Percentiles rank a stretch among this genome's conserved stretches.
These are phyloP conservation scores for Fratercula arctica DNA, from an alignment of 2,797 vertebrate species.

Conservation along the genomic window DNA sequence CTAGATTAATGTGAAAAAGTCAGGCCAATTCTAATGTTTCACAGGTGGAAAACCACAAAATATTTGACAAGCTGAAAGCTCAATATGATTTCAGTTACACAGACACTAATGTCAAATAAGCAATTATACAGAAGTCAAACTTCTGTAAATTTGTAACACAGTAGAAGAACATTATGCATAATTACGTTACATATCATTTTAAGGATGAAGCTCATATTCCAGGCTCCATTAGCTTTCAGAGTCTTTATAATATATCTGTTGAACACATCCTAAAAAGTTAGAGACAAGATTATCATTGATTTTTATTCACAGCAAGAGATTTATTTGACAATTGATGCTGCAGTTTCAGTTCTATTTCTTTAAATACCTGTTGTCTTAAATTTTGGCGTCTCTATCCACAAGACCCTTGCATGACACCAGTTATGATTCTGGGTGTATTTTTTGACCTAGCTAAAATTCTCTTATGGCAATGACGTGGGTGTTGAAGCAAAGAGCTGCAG, in stretches of 20 bases:
- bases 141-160: conserved; percentile 57
- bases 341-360: conserved; percentile 5
- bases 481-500: not conserved
- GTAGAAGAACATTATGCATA: conserved; percentile 60
- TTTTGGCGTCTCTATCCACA: not conserved
- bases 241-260: conserved; percentile 54
- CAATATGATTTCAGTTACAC: conserved; percentile 10
- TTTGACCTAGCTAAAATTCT: not conserved
- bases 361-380: not conserved
- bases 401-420: not conserved
- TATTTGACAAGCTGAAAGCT: conserved; percentile 20
- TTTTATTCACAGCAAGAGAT: conserved; percentile 60
- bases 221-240: conserved; percentile 71
- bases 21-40: not conserved
- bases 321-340: conserved; percentile 11
- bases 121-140: conserved; percentile 63
- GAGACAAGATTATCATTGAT: conserved; percentile 62
- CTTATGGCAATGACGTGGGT: not conserved
- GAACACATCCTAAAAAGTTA: conserved; percentile 65
- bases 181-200: conserved; percentile 59
- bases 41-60: conserved; percentile 16
- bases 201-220: conserved; percentile 66
- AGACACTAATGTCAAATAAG: conserved; percentile 53
- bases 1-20: not conserved
- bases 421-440: not conserved